A percentile compares a stretch with the other conserved stretches of the same genome.
Evolutionary conservation across 2,797 vertebrate species (phyloP).

Genomic region (Poeciliopsis infans): DNA sequence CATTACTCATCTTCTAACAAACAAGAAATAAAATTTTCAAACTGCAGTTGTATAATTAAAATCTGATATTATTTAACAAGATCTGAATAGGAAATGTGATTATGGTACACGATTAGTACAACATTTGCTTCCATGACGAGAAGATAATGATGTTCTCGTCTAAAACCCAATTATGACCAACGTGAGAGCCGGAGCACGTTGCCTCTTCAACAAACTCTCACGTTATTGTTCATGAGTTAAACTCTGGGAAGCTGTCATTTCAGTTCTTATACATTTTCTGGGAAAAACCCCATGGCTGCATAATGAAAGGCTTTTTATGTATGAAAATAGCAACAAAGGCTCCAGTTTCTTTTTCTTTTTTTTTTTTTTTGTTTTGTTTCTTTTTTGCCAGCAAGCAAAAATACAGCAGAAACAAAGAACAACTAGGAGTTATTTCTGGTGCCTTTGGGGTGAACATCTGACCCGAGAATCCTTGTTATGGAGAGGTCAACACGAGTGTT

Average conservation of each 20-base stretch:
- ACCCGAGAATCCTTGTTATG: conserved; percentile 13
- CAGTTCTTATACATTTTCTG: conserved; percentile 62
- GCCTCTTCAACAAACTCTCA: conserved; percentile 31
- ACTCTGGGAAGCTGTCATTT: conserved; percentile 26
- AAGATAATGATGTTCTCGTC: conserved; percentile 22
- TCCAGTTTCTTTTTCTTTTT: conserved; percentile 15
- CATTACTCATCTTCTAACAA: background rate
- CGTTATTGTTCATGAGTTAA: conserved; percentile 42
- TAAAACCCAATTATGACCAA: conserved; percentile 50
- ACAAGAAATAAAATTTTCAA: conserved; percentile 6
- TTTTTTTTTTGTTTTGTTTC: too few relatives aligned
- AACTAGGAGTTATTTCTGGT: conserved; percentile 29
- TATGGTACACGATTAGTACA: conserved; percentile 23
- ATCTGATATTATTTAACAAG: conserved; percentile 36
- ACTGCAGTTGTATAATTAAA: conserved; percentile 30
- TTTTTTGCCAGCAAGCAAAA: conserved; percentile 36
- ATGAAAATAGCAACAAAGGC: conserved; percentile 65
- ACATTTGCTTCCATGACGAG: background rate
- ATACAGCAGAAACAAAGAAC: conserved; percentile 55
- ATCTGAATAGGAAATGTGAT: conserved; percentile 42
- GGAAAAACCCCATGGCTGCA: conserved; percentile 64
- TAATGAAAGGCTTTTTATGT: conserved; percentile 66
- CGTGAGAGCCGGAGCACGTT: conserved; percentile 36
- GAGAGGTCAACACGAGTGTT: conserved; percentile 20
- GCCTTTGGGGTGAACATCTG: conserved; percentile 31